These are phyloP conservation scores for Corythornis madagascariensis DNA, from an alignment of 2,113 vertebrate genomes.

Conservation along the genomic window DNA sequence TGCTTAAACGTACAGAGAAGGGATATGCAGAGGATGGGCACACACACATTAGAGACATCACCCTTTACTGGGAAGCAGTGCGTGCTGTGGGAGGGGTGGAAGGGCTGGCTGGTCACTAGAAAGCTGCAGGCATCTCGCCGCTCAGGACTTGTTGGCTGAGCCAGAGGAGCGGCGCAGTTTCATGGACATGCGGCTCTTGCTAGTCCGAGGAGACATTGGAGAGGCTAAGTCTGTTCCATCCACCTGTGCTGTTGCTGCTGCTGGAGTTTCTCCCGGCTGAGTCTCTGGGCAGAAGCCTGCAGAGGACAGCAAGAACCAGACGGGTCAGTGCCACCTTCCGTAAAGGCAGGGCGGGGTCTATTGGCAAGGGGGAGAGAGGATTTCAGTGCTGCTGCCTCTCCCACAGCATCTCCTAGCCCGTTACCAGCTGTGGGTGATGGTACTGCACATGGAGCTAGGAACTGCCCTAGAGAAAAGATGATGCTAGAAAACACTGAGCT, in stretches of 20 bases:
- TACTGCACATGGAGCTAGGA: background rate
- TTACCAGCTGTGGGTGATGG: constrained; percentile 3
- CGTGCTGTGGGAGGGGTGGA: constrained; percentile 6
- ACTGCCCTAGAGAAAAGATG: constrained; percentile 13
- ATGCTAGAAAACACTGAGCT: constrained; percentile 13
- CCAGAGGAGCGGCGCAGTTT: constrained; percentile 97
- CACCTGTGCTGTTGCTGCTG: constrained; percentile 82
- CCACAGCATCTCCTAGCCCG: constrained; percentile 24
- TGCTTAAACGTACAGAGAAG: constrained; percentile 59
- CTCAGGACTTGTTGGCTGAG: constrained; percentile 96
- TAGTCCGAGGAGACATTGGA: constrained; percentile 97
- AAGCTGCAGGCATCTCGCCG: constrained; percentile 40
- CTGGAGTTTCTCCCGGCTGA: constrained; percentile 88
- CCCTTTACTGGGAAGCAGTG: background rate
- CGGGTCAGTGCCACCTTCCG: background rate
- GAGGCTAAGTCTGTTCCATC: constrained; percentile 93
- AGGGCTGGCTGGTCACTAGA: background rate
- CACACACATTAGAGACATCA: background rate
- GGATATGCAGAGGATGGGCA: background rate
- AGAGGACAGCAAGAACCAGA: constrained; percentile 63
- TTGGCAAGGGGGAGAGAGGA: constrained; percentile 6
- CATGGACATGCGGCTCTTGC: constrained; percentile 99
- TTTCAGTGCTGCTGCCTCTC: constrained; percentile 31
- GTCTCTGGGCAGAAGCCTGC: constrained; percentile 93
- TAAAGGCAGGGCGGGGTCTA: accelerated